Conservation (phyloP, 2,888 invertebrate genomes). For the Lottia gigantea region DNA sequence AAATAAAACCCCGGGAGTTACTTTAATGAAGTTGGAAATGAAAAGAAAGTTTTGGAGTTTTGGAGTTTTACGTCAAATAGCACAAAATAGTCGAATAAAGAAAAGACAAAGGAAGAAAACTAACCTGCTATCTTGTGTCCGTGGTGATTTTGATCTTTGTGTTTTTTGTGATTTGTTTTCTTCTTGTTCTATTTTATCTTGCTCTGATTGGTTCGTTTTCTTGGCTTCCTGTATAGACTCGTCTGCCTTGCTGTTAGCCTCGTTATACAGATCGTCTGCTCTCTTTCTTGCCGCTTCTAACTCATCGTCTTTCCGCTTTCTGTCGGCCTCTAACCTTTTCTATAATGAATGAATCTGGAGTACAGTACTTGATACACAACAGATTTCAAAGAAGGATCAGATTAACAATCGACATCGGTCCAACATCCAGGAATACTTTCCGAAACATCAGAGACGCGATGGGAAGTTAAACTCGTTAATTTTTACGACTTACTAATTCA, state of each 20-base stretch:
- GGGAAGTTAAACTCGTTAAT: too few relatives aligned
- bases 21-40: too few relatives aligned
- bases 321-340: slow-evolving; percentile 34
- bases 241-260: slow-evolving; percentile 33
- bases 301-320: slow-evolving; percentile 37
- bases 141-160: neutral
- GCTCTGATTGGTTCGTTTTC: slow-evolving; percentile 29
- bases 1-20: too few relatives aligned
- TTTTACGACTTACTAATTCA: too few relatives aligned
- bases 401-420: too few relatives aligned
- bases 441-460: too few relatives aligned
- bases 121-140: neutral
- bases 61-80: too few relatives aligned
- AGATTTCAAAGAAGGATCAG: too few relatives aligned
- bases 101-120: neutral
- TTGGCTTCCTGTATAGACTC: slow-evolving; percentile 38
- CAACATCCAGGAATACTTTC: too few relatives aligned
- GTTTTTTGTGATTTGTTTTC: neutral
- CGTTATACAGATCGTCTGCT: slow-evolving; percentile 40
- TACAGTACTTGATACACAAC: too few relatives aligned
- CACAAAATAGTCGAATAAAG: too few relatives aligned
- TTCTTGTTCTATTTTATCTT: neutral
- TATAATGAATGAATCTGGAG: slow-evolving; percentile 10
- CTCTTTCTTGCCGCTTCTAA: slow-evolving; percentile 34
- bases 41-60: too few relatives aligned